These are phyloP conservation scores for Tyrannus savana DNA, from an alignment of 2,113 vertebrate species.

Conservation along the genomic window DNA sequence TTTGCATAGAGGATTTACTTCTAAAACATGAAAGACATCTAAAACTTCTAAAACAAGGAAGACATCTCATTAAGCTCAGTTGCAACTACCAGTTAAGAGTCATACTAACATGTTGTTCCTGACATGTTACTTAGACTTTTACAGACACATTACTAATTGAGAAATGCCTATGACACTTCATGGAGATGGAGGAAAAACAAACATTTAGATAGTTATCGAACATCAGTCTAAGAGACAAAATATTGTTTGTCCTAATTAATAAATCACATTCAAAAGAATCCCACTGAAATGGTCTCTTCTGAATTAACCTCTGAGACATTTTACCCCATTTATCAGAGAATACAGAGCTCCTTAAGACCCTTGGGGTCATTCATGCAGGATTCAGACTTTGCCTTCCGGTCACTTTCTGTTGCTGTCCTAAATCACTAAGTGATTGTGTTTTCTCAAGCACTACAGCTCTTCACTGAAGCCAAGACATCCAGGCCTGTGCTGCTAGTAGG, in stretches of 20 bases:
- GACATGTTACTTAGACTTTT: neutral
- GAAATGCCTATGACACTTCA: neutral
- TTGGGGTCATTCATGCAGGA: neutral
- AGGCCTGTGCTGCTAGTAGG: neutral
- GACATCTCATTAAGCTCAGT: no score
- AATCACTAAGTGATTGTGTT: fast-evolving
- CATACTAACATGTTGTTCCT: neutral
- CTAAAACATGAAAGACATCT: neutral
- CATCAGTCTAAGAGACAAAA: neutral
- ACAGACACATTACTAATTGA: neutral
- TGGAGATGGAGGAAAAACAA: neutral
- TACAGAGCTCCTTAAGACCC: neutral
- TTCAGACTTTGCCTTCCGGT: neutral
- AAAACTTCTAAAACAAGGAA: no score
- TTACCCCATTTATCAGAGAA: neutral
- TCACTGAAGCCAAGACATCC: neutral
- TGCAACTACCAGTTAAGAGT: neutral
- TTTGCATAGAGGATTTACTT: neutral
- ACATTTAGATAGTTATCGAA: neutral
- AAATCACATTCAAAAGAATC: neutral
- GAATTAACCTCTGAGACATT: neutral
- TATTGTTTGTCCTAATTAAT: neutral
- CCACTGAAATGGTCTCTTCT: neutral
- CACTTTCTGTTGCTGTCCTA: neutral
- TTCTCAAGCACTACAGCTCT: neutral